Evolutionary conservation across 2,113 vertebrate genomes (phyloP), one percentile per base, ranked within the genome.

Genomic region (Hippopotamus amphibius): DNA sequence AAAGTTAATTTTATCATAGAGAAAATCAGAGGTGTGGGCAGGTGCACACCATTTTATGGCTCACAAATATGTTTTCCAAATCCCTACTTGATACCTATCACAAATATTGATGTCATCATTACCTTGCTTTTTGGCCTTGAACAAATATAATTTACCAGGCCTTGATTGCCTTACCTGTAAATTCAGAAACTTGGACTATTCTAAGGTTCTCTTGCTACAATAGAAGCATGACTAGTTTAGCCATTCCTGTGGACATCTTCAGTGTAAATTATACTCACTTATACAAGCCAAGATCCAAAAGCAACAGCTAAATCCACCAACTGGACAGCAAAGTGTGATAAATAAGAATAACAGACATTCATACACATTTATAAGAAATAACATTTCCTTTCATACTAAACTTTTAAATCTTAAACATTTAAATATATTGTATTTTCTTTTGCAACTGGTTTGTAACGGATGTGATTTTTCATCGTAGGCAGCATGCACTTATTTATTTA

Each of bases 121-220:
- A n/a, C 15, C 5, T 77, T 96, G 55, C 15, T 61, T 82, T 96
- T 89, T n/a, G 93, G 68, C 61, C 9, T 95, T 92, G 68, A 96
- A 66, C 37, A 80, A 43, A 55, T 81, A 66, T n/a, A 71, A 82
- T 72, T 93, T 85, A 10, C 86, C 13, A 88, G 57, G 63, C 16
- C 55, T 63, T 85, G 63, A 46, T 82, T 71, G 41, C 19, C 24
- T 66, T 63, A 63, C 19, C 22, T 82, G 7, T 55, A 61, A 55
- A 85, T 83, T 57, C 92, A 96, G 37, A 94, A 48, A 41, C 33
- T 68, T 68, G 3, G 4, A 55, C 22, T 59, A 43, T 48, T 74
- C 28, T 89, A 63, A 86, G 43, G 55, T 71, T 92, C 66, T 86
- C 30, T 91, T 89, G 43, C 17, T 72, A 26, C 33, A 19, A 28